A percentile compares a stretch with the other conserved stretches of the same genome.
These are phyloP conservation scores for Pristis pectinata DNA, from an alignment of 2,797 vertebrate species.

Conservation along the genomic window DNA sequence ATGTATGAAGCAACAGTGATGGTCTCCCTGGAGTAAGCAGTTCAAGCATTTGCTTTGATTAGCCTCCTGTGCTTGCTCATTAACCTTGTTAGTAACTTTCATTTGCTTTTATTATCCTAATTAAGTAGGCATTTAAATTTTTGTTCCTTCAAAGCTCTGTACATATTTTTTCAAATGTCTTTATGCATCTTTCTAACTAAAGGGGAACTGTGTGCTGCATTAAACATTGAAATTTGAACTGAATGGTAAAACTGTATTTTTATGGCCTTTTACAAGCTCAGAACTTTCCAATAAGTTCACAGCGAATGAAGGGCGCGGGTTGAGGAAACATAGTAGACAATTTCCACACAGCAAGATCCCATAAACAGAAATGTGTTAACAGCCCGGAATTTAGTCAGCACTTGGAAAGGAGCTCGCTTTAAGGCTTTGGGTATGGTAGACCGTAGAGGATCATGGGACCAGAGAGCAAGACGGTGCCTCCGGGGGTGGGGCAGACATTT, in stretches of 20 bases:
- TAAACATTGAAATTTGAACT: not conserved
- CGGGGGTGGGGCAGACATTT: not conserved
- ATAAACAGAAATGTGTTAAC: no score
- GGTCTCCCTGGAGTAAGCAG: not conserved
- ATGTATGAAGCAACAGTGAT: not conserved
- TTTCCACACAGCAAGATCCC: no score
- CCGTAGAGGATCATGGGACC: not conserved
- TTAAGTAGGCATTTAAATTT: constrained; percentile 18
- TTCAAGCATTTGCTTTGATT: constrained; percentile 28
- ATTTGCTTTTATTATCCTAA: constrained; percentile 23
- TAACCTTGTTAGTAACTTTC: constrained; percentile 30
- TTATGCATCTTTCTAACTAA: not conserved
- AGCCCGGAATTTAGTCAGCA: no score
- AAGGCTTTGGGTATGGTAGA: no score
- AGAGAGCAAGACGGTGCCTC: not conserved
- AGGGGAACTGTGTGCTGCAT: not conserved
- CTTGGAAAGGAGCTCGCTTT: no score
- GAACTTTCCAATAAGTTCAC: no score
- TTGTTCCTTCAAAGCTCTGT: not conserved
- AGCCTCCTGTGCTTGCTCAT: not conserved
- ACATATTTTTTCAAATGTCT: not conserved
- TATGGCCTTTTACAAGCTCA: no score
- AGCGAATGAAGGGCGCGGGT: no score
- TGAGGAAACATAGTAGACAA: no score
- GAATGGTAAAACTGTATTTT: not conserved